Evolutionary conservation across 2,888 invertebrate genomes (phyloP), one percentile per base, ranked within the genome.

Genomic region (Sinelater perroti): DNA sequence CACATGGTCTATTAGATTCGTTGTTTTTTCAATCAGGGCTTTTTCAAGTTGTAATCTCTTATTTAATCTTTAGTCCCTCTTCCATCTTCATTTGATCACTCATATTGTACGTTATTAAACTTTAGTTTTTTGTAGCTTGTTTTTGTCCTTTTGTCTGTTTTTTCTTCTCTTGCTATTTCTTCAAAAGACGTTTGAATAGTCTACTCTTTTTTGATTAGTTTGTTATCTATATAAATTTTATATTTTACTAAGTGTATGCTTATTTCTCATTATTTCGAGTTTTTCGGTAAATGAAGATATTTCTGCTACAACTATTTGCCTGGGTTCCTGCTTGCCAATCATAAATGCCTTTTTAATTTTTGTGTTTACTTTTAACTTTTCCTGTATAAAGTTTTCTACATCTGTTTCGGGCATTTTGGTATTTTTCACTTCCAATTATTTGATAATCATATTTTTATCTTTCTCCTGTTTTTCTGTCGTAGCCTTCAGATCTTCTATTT

Each of bases 401-500:
- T 30, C 30, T 30, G 10, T n/a, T 30, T 30, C 30, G 30, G 30
- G 30, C 30, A 6, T 30, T 4, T 11, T n/a, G 11, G n/a, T 11
- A n/a, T 30, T 11, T n/a, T 30, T 30, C 30, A n/a, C n/a, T 30
- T 30, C 30, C 30, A 3, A 24, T 30, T 11, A 3, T n/a, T 30
- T 30, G 3, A 30, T 30, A n/a, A 30, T 30, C 3, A 30, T 6
- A 30, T 35, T 35, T 10, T 35, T 35, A 13, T 35, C 16, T n/a
- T 10, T 35, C 35, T 35, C 10, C n/a, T 30, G 30, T n/a, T 30
- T 30, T 30, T 30, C 30, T 30, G 11, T n/a, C n/a, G 8, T 30
- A 11, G 3, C 30, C n/a, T 30, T 30, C 6, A 30, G 30, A n/a
- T 24, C 24, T 24, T 24, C 5, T 24, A 24, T 24, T 24, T 24